Percentiles rank a stretch among this genome's conserved stretches.
Conservation (phyloP, 2,797 vertebrate genomes). For the Moxostoma hubbsi region DNA sequence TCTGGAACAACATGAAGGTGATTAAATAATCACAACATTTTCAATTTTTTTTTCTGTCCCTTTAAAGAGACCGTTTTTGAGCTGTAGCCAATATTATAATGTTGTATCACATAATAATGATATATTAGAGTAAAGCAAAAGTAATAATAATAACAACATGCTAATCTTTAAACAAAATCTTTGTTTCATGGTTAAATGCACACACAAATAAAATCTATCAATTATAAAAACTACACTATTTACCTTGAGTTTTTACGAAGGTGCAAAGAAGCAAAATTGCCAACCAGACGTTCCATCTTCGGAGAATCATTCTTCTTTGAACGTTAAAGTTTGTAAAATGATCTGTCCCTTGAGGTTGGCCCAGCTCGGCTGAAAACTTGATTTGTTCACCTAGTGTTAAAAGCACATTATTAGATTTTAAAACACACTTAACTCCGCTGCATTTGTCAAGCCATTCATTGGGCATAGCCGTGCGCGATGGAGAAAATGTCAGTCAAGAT, state of each 20-base stretch:
- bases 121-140: too few relatives aligned
- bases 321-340: neutral
- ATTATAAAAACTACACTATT: constrained; percentile 26
- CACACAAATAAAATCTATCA: too few relatives aligned
- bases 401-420: neutral
- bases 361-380: neutral
- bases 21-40: too few relatives aligned
- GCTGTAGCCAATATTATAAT: too few relatives aligned
- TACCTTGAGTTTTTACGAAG: constrained; percentile 82
- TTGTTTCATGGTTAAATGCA: too few relatives aligned
- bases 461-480: neutral
- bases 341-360: neutral
- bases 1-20: too few relatives aligned
- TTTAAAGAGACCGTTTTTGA: too few relatives aligned
- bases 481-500: neutral
- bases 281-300: constrained; percentile 78
- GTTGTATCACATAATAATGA: too few relatives aligned
- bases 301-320: constrained; percentile 81
- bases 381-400: constrained; percentile 5
- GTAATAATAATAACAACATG: too few relatives aligned
- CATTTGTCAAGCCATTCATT: neutral
- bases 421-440: neutral
- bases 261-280: constrained; percentile 77
- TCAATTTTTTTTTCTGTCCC: too few relatives aligned
- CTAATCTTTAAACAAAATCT: too few relatives aligned